A percentile compares a stretch with the other conserved stretches of the same genome.
These are phyloP conservation scores for Lepetodrilus schrolli DNA, from an alignment of 2,888 invertebrate species.

Conservation along the genomic window DNA sequence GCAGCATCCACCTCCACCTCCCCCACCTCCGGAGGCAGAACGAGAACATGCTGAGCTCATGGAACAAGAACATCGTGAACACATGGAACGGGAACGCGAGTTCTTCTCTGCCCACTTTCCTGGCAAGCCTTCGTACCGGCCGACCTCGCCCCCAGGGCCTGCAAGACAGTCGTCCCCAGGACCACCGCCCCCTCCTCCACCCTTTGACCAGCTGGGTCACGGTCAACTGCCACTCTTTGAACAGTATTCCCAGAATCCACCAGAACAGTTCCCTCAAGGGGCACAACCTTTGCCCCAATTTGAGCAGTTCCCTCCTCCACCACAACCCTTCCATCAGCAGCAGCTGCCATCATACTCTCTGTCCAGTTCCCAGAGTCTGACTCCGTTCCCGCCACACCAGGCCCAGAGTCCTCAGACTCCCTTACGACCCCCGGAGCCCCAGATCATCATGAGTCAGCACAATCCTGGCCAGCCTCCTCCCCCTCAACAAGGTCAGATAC, in stretches of 20 bases:
- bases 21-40: constrained; percentile 32
- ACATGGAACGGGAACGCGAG: constrained; percentile 23
- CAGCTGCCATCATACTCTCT: constrained; percentile 25
- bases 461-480: constrained; percentile 4
- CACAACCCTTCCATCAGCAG: constrained; percentile 31
- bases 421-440: not conserved
- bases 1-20: not conserved
- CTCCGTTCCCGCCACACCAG: not conserved
- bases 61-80: constrained; percentile 39
- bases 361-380: constrained; percentile 24
- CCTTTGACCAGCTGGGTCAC: constrained; percentile 16
- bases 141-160: constrained; percentile 30
- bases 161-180: constrained; percentile 18
- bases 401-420: constrained; percentile 30
- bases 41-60: constrained; percentile 50
- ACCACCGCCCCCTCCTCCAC: constrained; percentile 24
- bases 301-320: constrained; percentile 1
- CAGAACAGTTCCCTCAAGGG: not conserved
- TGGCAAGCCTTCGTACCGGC: constrained; percentile 3
- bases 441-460: not conserved
- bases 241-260: constrained; percentile 19
- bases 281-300: not conserved
- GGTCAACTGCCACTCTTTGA: not conserved
- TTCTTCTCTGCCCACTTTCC: constrained; percentile 18
- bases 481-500: not conserved